These are phyloP conservation scores for Malurus cyaneus DNA, from an alignment of 2,113 vertebrate species.

Conservation along the genomic window DNA sequence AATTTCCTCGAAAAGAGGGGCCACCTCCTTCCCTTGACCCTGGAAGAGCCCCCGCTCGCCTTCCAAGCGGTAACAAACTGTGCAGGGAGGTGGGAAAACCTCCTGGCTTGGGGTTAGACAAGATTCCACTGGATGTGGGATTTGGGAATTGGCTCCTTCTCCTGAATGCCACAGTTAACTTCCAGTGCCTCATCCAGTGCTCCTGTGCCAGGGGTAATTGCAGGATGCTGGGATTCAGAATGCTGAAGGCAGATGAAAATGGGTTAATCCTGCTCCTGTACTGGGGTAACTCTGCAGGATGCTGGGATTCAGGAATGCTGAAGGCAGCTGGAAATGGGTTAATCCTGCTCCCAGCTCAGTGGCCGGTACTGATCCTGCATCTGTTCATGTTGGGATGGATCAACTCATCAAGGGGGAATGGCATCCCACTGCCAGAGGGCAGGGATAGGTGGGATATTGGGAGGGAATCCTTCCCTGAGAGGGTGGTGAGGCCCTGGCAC, in stretches of 20 bases:
- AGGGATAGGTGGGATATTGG: fast-evolving
- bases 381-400: neutral
- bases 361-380: fast-evolving
- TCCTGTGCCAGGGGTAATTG: neutral
- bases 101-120: neutral
- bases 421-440: neutral
- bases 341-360: neutral
- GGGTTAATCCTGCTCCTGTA: neutral
- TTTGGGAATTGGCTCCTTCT: fast-evolving
- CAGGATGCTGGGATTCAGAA: neutral
- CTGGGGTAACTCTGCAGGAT: no score
- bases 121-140: neutral
- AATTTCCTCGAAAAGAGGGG: neutral
- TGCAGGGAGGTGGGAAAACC: neutral
- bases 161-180: neutral
- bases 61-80: slow-evolving; percentile 33
- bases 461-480: neutral
- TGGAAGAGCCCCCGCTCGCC: neutral
- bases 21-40: neutral
- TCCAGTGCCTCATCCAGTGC: neutral
- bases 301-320: neutral
- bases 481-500: neutral
- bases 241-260: neutral
- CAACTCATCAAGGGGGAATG: neutral
- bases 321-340: neutral